Evolutionary conservation across 2,113 vertebrate species (phyloP).

Genomic region (Laticauda laticaudata): DNA sequence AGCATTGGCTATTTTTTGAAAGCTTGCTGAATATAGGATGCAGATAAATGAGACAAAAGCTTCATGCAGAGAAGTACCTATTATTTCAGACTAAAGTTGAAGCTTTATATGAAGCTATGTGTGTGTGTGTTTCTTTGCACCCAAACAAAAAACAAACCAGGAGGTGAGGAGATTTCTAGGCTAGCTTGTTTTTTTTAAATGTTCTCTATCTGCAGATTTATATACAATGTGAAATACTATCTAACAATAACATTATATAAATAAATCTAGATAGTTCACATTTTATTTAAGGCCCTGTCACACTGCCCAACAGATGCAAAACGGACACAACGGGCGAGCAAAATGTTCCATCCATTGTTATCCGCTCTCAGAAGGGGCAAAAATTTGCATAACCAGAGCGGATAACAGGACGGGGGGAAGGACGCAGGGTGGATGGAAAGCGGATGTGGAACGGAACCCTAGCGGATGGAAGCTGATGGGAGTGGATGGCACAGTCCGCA

Average conservation of each 20-base stretch:
- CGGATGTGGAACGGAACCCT: too few species aligned
- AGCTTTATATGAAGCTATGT: slow-evolving; percentile 10
- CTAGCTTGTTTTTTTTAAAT: neutral
- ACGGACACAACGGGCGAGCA: too few species aligned
- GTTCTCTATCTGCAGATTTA: neutral
- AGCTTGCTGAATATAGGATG: neutral
- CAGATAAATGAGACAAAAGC: neutral
- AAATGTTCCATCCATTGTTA: too few species aligned
- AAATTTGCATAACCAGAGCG: too few species aligned
- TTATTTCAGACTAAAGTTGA: neutral
- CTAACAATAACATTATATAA: neutral
- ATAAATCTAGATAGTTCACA: neutral
- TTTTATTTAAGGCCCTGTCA: too few species aligned
- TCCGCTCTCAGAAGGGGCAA: too few species aligned
- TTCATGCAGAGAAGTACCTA: neutral
- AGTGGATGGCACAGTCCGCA: too few species aligned
- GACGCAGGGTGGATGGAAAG: too few species aligned
- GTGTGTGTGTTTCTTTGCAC: neutral
- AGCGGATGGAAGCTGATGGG: too few species aligned
- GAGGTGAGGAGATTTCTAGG: neutral
- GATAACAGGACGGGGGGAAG: too few species aligned
- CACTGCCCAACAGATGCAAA: too few species aligned
- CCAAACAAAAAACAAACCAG: neutral
- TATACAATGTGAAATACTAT: neutral
- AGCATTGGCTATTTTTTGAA: neutral